Conservation (phyloP, 2,113 vertebrate species). For the Myotis lucifugus region DNA sequence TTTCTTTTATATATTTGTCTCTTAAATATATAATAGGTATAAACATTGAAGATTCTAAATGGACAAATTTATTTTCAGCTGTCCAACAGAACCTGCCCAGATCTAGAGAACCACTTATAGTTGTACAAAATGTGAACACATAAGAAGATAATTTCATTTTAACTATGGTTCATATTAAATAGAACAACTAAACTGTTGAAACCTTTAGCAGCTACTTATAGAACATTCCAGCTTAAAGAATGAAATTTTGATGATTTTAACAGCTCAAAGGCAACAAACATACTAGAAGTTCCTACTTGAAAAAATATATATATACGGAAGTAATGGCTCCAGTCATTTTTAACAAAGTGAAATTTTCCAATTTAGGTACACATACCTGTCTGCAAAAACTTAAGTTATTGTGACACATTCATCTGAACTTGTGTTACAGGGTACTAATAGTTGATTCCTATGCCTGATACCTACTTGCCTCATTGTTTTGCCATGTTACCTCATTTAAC, state of each 20-base stretch:
- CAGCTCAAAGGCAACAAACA: slow-evolving; percentile 9
- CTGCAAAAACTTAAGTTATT: background rate
- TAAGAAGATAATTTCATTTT: slow-evolving; percentile 22
- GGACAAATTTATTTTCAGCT: slow-evolving; percentile 40
- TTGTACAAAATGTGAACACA: background rate
- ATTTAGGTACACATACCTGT: background rate
- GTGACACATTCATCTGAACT: background rate
- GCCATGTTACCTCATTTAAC: slow-evolving; percentile 5
- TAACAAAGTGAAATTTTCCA: slow-evolving; percentile 17
- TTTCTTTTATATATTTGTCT: background rate
- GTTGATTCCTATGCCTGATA: background rate
- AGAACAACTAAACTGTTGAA: slow-evolving; percentile 8
- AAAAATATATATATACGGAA: background rate
- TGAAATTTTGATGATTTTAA: slow-evolving; percentile 9
- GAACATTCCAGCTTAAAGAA: slow-evolving; percentile 16
- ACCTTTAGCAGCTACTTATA: background rate
- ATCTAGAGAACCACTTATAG: background rate
- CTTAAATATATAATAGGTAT: background rate
- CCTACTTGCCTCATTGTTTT: background rate
- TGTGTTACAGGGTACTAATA: background rate
- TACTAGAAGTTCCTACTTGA: slow-evolving; percentile 13
- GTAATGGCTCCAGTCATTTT: background rate
- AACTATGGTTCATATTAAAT: background rate
- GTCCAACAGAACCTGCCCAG: background rate
- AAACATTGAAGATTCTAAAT: background rate